Conservation (phyloP, 2,113 vertebrate genomes). For the Ctenodactylus gundi region DNA sequence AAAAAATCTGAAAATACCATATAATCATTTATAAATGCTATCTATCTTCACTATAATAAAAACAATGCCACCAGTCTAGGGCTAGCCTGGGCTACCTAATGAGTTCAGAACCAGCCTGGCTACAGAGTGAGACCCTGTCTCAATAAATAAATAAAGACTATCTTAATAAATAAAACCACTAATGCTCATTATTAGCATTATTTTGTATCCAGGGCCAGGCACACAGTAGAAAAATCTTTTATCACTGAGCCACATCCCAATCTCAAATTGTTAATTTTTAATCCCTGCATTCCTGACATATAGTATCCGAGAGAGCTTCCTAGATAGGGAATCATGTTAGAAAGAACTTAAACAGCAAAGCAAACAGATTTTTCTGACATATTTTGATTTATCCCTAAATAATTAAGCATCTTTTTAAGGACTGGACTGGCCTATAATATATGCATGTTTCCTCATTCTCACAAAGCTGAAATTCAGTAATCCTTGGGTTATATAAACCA, state of each 20-base stretch:
- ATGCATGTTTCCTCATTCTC: constrained; percentile 40
- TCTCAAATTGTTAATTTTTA: neutral
- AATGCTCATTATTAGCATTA: neutral
- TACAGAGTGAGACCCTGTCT: no score
- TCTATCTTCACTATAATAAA: neutral
- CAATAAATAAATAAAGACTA: neutral
- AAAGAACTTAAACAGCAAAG: neutral
- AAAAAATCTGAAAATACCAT: neutral
- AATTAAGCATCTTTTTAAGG: neutral
- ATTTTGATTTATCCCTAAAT: constrained; percentile 31
- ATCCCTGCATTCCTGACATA: neutral
- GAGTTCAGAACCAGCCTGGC: no score
- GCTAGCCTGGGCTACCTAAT: no score
- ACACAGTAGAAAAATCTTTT: neutral
- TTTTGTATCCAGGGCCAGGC: neutral
- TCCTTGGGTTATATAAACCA: constrained; percentile 67
- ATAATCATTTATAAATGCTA: constrained; percentile 4
- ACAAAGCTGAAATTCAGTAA: constrained; percentile 56
- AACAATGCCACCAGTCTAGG: no score
- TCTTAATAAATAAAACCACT: constrained; percentile 21
- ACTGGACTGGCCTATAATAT: neutral
- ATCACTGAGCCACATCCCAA: neutral
- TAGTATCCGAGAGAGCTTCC: neutral
- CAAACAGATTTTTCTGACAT: constrained; percentile 42
- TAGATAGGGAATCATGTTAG: neutral